Evolutionary conservation across 2,797 vertebrate genomes (phyloP).

Genomic region (Pseudochromis fuscus): DNA sequence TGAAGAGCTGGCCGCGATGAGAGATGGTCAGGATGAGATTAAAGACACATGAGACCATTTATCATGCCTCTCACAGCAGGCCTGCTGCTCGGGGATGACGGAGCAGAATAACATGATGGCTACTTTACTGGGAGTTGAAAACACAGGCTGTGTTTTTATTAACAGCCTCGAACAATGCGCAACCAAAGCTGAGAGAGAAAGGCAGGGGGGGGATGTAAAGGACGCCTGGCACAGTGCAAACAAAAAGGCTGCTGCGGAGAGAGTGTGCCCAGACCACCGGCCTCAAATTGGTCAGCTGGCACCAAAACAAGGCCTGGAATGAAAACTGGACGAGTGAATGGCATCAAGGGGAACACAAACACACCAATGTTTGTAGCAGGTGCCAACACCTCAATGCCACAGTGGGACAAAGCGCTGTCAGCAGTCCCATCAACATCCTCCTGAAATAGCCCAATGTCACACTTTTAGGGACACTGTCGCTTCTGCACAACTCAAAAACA

Average conservation of each 20-base stretch:
- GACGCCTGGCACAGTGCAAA: conserved; percentile 53
- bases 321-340: conserved; percentile 42
- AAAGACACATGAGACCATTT: conserved; percentile 57
- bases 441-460: conserved; percentile 64
- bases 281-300: conserved; percentile 71
- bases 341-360: conserved; percentile 60
- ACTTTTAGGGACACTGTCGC: conserved; percentile 14
- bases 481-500: conserved; percentile 6
- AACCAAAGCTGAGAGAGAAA: conserved; percentile 13
- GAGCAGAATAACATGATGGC: conserved; percentile 22
- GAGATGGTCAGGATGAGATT: conserved; percentile 51
- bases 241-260: conserved; percentile 60
- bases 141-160: conserved; percentile 36
- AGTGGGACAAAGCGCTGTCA: conserved; percentile 72
- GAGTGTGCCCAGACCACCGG: conserved; percentile 58
- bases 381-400: conserved; percentile 69
- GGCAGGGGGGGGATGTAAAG: conserved; percentile 24
- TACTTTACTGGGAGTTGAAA: conserved; percentile 27
- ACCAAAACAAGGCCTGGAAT: conserved; percentile 51
- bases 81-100: conserved; percentile 18
- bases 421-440: conserved; percentile 58
- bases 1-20: conserved; percentile 64
- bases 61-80: conserved; percentile 58
- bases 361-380: conserved; percentile 26
- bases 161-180: conserved; percentile 38